Evolutionary conservation across 2,888 invertebrate species (phyloP).

Genomic region (Pedicia rivosa): DNA sequence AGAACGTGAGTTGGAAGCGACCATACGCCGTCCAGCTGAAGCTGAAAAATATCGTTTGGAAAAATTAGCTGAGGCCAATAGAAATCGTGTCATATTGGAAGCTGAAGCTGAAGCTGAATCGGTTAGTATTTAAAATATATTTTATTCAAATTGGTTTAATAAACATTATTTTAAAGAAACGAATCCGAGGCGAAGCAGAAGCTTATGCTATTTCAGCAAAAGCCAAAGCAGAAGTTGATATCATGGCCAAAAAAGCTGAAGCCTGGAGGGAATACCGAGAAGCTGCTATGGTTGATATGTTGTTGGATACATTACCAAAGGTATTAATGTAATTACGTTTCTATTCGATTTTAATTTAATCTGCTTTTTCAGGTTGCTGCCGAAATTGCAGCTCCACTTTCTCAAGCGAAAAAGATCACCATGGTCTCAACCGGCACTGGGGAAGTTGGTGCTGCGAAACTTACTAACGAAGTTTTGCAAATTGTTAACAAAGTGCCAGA

Average conservation of each 20-base stretch:
- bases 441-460: conserved; percentile 84
- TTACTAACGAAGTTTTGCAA: conserved; percentile 84
- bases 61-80: conserved; percentile 88
- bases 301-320: conserved; percentile 87
- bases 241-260: conserved; percentile 93
- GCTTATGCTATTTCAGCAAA: conserved; percentile 89
- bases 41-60: conserved; percentile 85
- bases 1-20: conserved; percentile 86
- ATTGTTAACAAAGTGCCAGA: conserved; percentile 87
- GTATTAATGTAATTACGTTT: conserved; percentile 33
- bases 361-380: conserved; percentile 61
- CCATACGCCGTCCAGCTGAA: conserved; percentile 84
- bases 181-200: conserved; percentile 75
- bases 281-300: conserved; percentile 93
- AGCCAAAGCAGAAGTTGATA: conserved; percentile 91
- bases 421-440: conserved; percentile 90
- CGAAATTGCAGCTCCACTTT: conserved; percentile 88
- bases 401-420: conserved; percentile 87
- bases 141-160: conserved; percentile 3
- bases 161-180: conserved; percentile 26
- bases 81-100: conserved; percentile 74
- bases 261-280: conserved; percentile 94
- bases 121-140: conserved; percentile 24
- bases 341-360: conserved; percentile 6
- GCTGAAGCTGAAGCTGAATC: conserved; percentile 93